Conservation (phyloP, 2,797 vertebrate species). For the Rhinoraja longicauda region DNA sequence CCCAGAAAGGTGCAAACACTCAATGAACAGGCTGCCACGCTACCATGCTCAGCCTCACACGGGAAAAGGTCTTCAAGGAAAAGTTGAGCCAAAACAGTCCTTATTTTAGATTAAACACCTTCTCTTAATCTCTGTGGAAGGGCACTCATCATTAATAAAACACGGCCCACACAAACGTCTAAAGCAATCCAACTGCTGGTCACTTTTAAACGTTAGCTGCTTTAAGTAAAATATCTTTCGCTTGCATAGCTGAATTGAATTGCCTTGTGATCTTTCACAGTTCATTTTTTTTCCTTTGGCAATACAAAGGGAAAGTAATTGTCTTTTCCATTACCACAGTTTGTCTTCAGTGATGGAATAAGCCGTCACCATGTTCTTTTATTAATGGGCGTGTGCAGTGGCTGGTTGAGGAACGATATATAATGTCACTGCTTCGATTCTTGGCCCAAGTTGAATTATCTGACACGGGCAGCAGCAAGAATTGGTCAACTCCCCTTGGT, state of each 20-base stretch:
- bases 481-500: not conserved
- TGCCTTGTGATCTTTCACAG: not conserved
- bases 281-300: not conserved
- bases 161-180: not conserved
- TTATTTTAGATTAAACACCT: not conserved
- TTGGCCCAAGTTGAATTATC: not conserved
- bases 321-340: not conserved
- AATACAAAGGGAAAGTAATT: not conserved
- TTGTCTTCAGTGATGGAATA: slow-evolving; percentile 22
- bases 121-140: not conserved
- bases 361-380: not conserved
- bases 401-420: not conserved
- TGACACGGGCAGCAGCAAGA: not conserved
- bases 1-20: not conserved
- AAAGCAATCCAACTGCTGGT: not conserved
- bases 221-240: not conserved
- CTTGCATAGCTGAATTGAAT: not conserved
- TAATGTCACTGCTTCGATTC: not conserved
- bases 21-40: not conserved
- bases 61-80: not conserved
- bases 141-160: not conserved
- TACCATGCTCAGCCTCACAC: not conserved
- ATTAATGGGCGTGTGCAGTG: not conserved
- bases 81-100: not conserved
- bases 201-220: not conserved